A percentile compares a stretch with the other conserved stretches of the same genome.
Conservation (phyloP, 2,888 invertebrate genomes). For the Drosophila infuscata region DNA sequence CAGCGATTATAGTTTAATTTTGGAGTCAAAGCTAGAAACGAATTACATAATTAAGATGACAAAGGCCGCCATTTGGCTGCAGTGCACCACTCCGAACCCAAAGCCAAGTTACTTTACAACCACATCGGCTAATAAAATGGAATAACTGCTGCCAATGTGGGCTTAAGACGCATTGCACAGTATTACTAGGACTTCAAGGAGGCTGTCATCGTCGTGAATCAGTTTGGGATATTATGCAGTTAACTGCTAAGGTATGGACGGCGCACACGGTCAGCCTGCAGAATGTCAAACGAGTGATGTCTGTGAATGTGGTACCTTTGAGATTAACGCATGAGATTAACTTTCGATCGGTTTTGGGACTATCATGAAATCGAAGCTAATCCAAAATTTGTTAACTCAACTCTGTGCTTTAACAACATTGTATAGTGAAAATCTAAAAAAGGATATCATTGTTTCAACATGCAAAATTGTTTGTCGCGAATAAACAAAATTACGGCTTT, state of each 20-base stretch:
- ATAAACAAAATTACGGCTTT: background rate
- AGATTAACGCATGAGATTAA: background rate
- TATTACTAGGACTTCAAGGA: constrained; percentile 94
- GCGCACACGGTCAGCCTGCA: constrained; percentile 52
- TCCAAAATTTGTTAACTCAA: background rate
- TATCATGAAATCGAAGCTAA: background rate
- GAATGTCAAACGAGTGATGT: constrained; percentile 44
- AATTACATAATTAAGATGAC: constrained; percentile 17
- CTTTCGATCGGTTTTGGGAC: background rate
- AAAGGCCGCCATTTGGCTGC: constrained; percentile 13
- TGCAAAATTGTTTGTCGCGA: background rate
- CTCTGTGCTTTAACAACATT: background rate
- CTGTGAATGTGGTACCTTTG: constrained; percentile 17
- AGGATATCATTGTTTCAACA: background rate
- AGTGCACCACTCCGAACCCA: background rate
- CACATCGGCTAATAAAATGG: background rate
- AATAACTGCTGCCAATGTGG: constrained; percentile 85
- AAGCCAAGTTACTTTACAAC: background rate
- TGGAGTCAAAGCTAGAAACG: background rate
- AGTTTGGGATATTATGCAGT: constrained; percentile 91
- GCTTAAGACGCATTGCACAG: constrained; percentile 90
- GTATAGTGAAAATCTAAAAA: background rate
- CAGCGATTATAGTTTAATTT: constrained; percentile 15
- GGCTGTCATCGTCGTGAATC: constrained; percentile 91
- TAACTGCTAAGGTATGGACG: constrained; percentile 90